A percentile compares a stretch with the other conserved stretches of the same genome.
phyloP scores from a whole-genome alignment of 1,140 invertebrate species.

The Pogonus chalceus region DNA sequence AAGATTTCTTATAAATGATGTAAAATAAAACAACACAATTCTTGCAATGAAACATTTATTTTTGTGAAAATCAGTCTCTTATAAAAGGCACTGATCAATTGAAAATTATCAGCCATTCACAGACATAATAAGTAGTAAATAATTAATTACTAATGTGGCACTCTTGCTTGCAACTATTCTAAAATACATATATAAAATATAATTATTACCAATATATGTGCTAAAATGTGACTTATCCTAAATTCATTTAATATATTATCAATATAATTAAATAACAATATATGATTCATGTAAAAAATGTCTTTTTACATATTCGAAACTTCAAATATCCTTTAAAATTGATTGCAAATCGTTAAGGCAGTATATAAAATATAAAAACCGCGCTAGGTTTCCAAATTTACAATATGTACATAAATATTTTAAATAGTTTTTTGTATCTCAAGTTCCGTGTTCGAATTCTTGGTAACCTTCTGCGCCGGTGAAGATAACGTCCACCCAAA shows the following conservation, averaged over 20 bases:
- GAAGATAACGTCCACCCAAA: slow-evolving; percentile 96
- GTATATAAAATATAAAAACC: no score
- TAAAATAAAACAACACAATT: not conserved
- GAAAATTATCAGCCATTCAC: not conserved
- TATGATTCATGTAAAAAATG: no score
- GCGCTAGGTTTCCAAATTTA: not conserved
- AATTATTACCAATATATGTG: no score
- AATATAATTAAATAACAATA: no score
- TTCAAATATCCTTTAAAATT: no score
- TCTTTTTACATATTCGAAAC: no score
- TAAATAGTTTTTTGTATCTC: slow-evolving; percentile 12
- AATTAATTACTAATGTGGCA: not conserved
- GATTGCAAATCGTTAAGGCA: no score
- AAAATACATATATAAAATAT: not conserved
- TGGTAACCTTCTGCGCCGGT: slow-evolving; percentile 81
- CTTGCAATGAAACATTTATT: not conserved
- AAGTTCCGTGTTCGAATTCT: slow-evolving; percentile 49
- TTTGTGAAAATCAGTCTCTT: slow-evolving; percentile 5
- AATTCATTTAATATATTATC: no score
- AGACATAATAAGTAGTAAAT: not conserved
- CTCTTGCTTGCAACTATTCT: not conserved
- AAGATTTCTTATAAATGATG: no score
- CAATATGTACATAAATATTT: not conserved
- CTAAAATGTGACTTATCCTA: no score
- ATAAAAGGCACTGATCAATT: not conserved